Evolutionary conservation across 2,888 invertebrate genomes (phyloP), one percentile per base, ranked within the genome.

Genomic region (Limnephilus rhombicus): DNA sequence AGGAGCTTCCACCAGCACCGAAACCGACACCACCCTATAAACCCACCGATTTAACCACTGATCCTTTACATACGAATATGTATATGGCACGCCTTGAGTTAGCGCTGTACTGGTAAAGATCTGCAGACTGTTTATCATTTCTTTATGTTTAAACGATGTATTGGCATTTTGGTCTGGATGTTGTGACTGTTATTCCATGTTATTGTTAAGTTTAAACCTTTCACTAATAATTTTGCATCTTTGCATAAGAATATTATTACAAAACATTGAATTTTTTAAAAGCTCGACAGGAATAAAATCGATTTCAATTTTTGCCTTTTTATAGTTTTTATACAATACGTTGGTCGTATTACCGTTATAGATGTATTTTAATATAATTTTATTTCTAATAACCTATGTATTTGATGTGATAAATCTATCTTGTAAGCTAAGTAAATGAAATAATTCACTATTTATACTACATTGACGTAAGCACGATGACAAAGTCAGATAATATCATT

Each of bases 141-240:
- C 68, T 68, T 68, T 68, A 68, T 68, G 68, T 68, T 68, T 68
- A 68, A 68, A 68, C 68, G 24, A 7, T n/a, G 68, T 68, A 68
- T 68, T 68, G 68, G 68, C 68, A 68, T 68, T 68, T 68, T 68
- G 68, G 68, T 68, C 68, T 68, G 68, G 68, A 68, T 68, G 68
- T 68, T 68, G 68, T n/a, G 68, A 68, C 68, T 68, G 68, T 68
- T 68, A 68, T n/a, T n/a, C 68, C 68, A n/a, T n/a, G 24, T 68
- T 68, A 68, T 68, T 68, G 68, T 68, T 68, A 68, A 1, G 68
- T 68, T 68, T 68, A 68, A 68, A 68, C 24, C 68, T 68, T n/a
- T 68, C 68, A 68, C 0, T 24, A 68, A 68, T 7, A 68, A 68
- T 9, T 68, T 68, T 68, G 68, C 9, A 24, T 68, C 68, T n/a